Percentiles rank a stretch among this genome's conserved stretches.
phyloP scores from a whole-genome alignment of 2,113 vertebrate species.

The Protobothrops flavoviridis region DNA sequence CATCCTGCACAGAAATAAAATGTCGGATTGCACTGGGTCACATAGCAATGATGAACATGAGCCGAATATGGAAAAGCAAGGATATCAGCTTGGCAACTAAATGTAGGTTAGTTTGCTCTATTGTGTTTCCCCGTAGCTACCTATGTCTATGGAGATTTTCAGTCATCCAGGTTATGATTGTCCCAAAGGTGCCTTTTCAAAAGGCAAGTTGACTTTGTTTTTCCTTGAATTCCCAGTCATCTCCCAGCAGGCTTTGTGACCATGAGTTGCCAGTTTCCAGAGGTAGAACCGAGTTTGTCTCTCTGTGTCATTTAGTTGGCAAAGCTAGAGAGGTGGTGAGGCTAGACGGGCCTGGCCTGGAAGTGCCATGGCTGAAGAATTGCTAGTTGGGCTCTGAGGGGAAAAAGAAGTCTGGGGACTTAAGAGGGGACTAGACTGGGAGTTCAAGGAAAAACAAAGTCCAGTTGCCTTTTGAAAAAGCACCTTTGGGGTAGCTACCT shows the following conservation, averaged over 20 bases:
- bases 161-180: too few relatives aligned
- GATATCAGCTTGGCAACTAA: too few relatives aligned
- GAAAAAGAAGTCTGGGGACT: not conserved
- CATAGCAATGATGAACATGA: too few relatives aligned
- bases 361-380: slow-evolving; percentile 41
- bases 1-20: too few relatives aligned
- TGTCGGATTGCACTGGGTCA: too few relatives aligned
- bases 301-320: slow-evolving; percentile 20
- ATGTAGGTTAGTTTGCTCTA: too few relatives aligned
- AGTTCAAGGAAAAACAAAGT: not conserved
- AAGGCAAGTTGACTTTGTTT: too few relatives aligned
- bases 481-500: not conserved
- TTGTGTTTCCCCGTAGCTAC: too few relatives aligned
- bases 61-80: too few relatives aligned
- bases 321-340: slow-evolving; percentile 24
- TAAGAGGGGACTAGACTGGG: slow-evolving; percentile 36
- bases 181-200: too few relatives aligned
- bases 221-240: not conserved
- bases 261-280: slow-evolving; percentile 25
- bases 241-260: not conserved
- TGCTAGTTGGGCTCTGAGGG: slow-evolving; percentile 32
- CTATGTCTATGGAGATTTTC: too few relatives aligned
- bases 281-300: slow-evolving; percentile 36
- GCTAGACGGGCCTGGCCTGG: slow-evolving; percentile 46
- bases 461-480: not conserved